Evolutionary conservation across 2,797 vertebrate genomes (phyloP).

Genomic region (Peromyscus nudipes): DNA sequence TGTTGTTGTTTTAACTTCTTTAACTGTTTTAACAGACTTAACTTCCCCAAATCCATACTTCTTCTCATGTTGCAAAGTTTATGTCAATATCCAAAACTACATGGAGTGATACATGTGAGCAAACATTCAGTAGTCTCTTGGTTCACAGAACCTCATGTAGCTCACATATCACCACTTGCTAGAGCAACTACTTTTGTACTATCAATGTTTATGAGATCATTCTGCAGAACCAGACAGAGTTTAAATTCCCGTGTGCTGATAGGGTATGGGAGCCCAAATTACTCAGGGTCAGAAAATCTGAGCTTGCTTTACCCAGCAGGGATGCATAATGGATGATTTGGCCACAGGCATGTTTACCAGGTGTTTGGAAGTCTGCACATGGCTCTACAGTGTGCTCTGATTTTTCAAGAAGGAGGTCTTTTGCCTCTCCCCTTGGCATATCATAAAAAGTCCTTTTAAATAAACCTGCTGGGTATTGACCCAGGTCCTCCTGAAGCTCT

Average conservation of each 20-base stretch:
- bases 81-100: neutral
- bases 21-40: neutral
- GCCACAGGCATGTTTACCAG: too few relatives aligned
- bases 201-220: neutral
- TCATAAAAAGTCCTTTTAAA: too few relatives aligned
- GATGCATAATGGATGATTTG: too few relatives aligned
- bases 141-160: neutral
- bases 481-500: too few relatives aligned
- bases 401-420: too few relatives aligned
- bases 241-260: neutral
- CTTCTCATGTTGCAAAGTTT: constrained; percentile 1
- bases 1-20: neutral
- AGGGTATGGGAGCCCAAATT: too few relatives aligned
- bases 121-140: constrained; percentile 28
- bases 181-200: constrained; percentile 9
- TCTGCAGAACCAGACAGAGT: neutral
- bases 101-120: neutral
- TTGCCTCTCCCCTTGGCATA: too few relatives aligned
- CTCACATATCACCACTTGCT: neutral
- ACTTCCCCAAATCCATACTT: constrained; percentile 30
- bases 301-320: too few relatives aligned
- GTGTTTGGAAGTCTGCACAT: too few relatives aligned
- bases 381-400: too few relatives aligned
- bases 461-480: too few relatives aligned
- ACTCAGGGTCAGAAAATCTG: too few relatives aligned